A percentile compares a stretch with the other conserved stretches of the same genome.
These are phyloP conservation scores for Motacilla tschutschensis DNA, from an alignment of 2,113 vertebrate species.

Conservation along the genomic window DNA sequence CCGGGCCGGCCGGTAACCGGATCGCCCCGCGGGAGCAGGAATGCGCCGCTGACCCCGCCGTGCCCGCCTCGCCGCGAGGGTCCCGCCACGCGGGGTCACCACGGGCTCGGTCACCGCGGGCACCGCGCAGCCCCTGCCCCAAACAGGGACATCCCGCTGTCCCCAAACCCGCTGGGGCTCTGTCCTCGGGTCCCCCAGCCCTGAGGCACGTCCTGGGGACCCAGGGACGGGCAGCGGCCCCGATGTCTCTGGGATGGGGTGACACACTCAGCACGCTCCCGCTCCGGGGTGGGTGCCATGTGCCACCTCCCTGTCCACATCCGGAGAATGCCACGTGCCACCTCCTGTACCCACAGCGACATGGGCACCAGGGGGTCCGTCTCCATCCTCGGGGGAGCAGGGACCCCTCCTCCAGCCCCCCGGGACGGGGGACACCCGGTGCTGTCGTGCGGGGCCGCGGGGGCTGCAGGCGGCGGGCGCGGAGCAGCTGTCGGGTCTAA, in stretches of 20 bases:
- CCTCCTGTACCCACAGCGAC: too few relatives aligned
- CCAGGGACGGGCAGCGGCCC: too few relatives aligned
- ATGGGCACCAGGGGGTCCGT: not conserved
- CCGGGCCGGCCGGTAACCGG: slow-evolving; percentile 4
- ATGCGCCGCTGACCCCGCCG: slow-evolving; percentile 13
- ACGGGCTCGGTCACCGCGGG: not conserved
- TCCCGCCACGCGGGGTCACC: not conserved
- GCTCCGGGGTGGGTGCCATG: rapidly evolving
- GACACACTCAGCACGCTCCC: rapidly evolving
- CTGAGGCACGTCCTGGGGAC: rapidly evolving
- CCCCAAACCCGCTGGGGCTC: not conserved
- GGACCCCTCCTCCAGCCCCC: not conserved
- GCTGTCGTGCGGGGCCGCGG: not conserved
- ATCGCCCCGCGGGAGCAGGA: slow-evolving; percentile 27
- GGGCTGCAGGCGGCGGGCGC: not conserved
- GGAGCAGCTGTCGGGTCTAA: not conserved
- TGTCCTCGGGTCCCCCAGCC: rapidly evolving
- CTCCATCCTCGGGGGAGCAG: not conserved
- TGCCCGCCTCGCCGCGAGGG: not conserved
- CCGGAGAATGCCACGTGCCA: rapidly evolving
- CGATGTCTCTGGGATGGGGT: not conserved
- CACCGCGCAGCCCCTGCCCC: not conserved
- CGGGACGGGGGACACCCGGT: not conserved
- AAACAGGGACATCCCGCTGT: rapidly evolving
- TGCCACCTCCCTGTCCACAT: not conserved